Percentiles rank a stretch among this genome's conserved stretches.
Conservation (phyloP, 2,888 invertebrate genomes). For the Rhyacophila evoluta region DNA sequence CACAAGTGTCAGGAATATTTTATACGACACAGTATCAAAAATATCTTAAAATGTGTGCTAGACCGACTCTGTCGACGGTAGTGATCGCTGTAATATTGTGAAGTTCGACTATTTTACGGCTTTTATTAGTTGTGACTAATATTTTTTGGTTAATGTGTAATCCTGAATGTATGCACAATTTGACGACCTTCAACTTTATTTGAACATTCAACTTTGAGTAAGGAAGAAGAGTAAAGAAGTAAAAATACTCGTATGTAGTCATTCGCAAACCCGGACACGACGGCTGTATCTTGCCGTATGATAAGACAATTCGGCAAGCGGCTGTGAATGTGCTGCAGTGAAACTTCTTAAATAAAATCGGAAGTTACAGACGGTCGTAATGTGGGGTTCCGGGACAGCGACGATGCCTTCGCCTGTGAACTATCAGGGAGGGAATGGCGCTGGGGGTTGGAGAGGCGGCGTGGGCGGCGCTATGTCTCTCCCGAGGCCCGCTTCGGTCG, state of each 20-base stretch:
- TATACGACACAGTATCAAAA: neutral
- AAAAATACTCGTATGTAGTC: neutral
- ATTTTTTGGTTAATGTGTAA: neutral
- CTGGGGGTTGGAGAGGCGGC: constrained; percentile 55
- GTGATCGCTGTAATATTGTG: neutral
- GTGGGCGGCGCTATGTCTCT: constrained; percentile 59
- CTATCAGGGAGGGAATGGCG: constrained; percentile 58
- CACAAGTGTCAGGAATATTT: neutral
- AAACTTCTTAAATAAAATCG: neutral
- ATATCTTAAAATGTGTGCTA: neutral
- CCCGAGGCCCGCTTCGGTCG: constrained; percentile 65
- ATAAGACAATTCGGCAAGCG: no score
- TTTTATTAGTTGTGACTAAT: neutral
- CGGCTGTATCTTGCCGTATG: neutral
- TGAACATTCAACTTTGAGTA: neutral
- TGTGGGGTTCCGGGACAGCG: constrained; percentile 48
- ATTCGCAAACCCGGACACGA: neutral
- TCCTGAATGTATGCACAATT: neutral
- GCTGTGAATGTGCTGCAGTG: no score
- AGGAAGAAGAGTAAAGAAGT: neutral
- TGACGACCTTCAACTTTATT: neutral
- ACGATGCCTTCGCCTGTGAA: constrained; percentile 44
- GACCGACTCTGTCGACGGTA: neutral
- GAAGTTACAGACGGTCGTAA: constrained; percentile 1
- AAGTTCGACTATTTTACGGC: neutral